A percentile compares a stretch with the other conserved stretches of the same genome.
phyloP scores from a whole-genome alignment of 2,888 invertebrate species.

The Heterodera filipjevi region DNA sequence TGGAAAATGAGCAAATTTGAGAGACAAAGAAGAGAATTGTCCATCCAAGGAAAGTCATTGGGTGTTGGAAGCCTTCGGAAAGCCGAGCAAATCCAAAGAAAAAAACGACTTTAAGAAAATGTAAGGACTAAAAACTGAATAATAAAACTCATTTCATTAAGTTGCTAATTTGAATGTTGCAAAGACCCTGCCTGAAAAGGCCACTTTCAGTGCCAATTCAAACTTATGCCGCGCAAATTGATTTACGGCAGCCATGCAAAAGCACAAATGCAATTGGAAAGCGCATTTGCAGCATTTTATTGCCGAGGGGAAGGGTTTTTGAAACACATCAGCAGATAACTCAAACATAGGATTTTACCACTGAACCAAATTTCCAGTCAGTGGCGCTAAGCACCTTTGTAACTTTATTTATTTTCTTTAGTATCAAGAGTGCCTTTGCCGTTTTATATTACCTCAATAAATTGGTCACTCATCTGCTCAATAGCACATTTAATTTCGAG shows the following conservation, averaged over 20 bases:
- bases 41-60: neutral
- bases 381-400: too few species aligned
- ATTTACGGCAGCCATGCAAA: slow-evolving; percentile 27
- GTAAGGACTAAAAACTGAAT: neutral
- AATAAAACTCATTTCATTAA: too few species aligned
- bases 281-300: neutral
- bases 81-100: neutral
- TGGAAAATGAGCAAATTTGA: slow-evolving; percentile 25
- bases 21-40: slow-evolving; percentile 16
- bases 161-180: too few species aligned
- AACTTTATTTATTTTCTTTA: too few species aligned
- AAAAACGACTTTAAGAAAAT: neutral
- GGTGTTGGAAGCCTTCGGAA: neutral
- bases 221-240: slow-evolving; percentile 3
- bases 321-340: neutral
- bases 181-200: slow-evolving; percentile 14
- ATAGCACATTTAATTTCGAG: neutral
- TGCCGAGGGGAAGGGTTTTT: neutral
- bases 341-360: neutral
- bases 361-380: too few species aligned
- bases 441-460: slow-evolving; percentile 5
- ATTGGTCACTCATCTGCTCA: neutral
- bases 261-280: neutral
- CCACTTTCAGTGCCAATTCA: neutral
- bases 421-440: too few species aligned